These are phyloP conservation scores for Guaruba guarouba DNA, from an alignment of 2,113 vertebrate species.

Conservation along the genomic window DNA sequence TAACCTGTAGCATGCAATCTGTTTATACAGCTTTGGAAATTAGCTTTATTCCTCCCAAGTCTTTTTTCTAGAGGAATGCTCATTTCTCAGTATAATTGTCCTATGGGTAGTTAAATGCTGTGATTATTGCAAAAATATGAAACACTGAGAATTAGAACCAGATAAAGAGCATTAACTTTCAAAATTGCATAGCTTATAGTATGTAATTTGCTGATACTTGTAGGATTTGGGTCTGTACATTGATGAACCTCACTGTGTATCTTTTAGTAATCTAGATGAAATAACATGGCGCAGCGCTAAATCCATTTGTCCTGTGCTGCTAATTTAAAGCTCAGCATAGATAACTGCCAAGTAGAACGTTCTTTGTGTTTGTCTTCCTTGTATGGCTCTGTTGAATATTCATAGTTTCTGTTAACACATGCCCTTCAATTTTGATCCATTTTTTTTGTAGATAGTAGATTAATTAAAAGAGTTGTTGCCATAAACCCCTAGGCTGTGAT, in stretches of 20 bases:
- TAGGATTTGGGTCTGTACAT: conserved; percentile 16
- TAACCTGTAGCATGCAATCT: not conserved
- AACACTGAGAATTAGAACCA: not conserved
- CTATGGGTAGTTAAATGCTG: not conserved
- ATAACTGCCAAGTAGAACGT: not conserved
- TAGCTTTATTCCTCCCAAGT: not conserved
- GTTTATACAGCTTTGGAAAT: not conserved
- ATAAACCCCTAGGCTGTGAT: not conserved
- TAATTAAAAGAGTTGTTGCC: not conserved
- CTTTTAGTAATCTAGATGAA: conserved; percentile 4
- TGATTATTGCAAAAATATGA: not conserved
- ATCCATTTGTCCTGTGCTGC: not conserved
- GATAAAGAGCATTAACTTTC: conserved; percentile 22
- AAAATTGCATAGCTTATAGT: not conserved
- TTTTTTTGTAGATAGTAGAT: not conserved
- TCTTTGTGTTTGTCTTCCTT: not conserved
- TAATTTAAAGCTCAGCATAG: conserved; percentile 31
- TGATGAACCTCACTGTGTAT: not conserved
- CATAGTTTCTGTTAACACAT: not conserved
- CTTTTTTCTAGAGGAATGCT: not conserved
- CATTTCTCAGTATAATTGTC: not conserved
- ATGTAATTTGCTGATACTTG: conserved; percentile 41
- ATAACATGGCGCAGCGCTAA: not conserved
- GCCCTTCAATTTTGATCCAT: not conserved
- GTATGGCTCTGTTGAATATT: not conserved